Base-by-base conservation (phyloP, 2,797 vertebrate species). In the Arrhamphus sclerolepis region DNA sequence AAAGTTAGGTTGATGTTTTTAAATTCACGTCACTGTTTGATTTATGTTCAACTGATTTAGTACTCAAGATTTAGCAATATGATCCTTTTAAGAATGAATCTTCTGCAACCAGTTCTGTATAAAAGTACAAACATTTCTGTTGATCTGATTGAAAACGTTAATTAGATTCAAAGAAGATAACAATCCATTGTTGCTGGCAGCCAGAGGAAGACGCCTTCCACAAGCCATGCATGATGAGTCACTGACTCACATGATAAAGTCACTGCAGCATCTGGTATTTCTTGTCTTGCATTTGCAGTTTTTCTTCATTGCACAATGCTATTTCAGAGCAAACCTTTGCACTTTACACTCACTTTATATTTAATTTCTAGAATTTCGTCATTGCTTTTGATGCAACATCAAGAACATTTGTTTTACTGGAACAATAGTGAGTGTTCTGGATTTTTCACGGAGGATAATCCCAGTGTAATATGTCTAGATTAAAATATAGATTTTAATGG, bases 161-260 rank as follows among this genome's bases (percentile, higher is more conserved):
- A 62, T 43, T 6, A n/a, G 6, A 34, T 41, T 44, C 20, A 56
- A 57, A 10, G 9, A 18, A 22, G 59, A 14, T 20, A 29, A 11
- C 24, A 11, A 1, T 10, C 44, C 7, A 34, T 29, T 21, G 39
- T 54, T 19, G 19, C 6, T 29, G 34, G 22, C 1, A 41, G 38
- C 1, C 7, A 46, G 39, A 20, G 39, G 20, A 61, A 38, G 14
- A 26, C 13, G 31, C 7, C 1, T 22, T 22, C 29, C 7, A 31
- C 22, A 62, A 14, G 24, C 7, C 51, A 0, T 7, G 1, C 22
- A n/a, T 34, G 31, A 10, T n/a, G 51, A 75, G 6, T 67, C 47
- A 43, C n/a, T 28, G 26, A 43, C 54, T 62, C 42, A 60, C 49
- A 51, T 70, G 58, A 44, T 56, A 1, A 49, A 60, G 24, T 31